Percentiles rank a stretch among this genome's conserved stretches.
Conservation (phyloP, 2,113 vertebrate species). For the Muntiacus reevesi region DNA sequence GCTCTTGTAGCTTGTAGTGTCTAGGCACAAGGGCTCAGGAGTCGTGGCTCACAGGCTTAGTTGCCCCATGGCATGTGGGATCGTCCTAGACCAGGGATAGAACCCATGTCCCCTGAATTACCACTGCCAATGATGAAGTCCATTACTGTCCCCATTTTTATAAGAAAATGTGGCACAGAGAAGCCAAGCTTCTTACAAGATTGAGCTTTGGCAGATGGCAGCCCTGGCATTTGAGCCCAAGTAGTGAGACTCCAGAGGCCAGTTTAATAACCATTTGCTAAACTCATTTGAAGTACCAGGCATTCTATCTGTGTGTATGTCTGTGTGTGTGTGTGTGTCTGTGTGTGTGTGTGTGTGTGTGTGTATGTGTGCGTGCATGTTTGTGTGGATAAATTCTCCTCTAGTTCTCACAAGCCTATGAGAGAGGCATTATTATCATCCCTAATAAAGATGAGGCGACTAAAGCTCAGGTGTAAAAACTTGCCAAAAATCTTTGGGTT, state of each 20-base stretch:
- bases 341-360: fast-evolving
- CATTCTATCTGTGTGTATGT: background rate
- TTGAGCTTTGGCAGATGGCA: background rate
- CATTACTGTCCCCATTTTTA: background rate
- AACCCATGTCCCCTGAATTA: background rate
- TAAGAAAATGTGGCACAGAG: background rate
- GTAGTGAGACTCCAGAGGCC: background rate
- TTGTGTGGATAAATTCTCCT: background rate
- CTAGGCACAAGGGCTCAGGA: background rate
- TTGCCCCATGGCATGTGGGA: background rate
- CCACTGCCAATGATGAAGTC: background rate
- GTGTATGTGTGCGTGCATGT: too few relatives aligned
- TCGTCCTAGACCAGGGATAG: background rate
- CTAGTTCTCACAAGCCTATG: background rate
- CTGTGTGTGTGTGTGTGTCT: background rate
- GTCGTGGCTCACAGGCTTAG: background rate
- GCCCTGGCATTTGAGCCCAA: background rate
- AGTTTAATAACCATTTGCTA: background rate
- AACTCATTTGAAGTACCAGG: background rate
- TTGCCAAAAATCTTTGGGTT: background rate
- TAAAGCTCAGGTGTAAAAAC: background rate
- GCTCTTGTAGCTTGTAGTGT: background rate
- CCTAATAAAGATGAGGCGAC: background rate
- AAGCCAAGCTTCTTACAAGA: background rate
- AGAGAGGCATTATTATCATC: background rate